phyloP scores from a whole-genome alignment of 2,888 invertebrate species.

The Eupsilia transversa region DNA sequence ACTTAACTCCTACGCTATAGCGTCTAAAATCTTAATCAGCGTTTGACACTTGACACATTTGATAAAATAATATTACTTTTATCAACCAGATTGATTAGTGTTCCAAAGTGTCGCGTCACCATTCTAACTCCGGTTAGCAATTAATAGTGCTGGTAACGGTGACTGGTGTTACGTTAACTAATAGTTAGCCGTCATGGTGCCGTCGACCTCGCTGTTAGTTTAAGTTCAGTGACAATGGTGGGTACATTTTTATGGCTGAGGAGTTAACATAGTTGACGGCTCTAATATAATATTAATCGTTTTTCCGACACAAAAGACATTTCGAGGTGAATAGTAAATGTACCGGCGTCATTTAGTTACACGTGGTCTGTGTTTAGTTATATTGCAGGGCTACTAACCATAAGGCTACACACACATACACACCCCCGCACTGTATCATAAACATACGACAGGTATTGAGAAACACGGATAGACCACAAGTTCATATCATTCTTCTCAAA shows the following conservation, averaged over 20 bases:
- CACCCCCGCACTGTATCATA: no score
- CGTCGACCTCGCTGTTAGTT: slow-evolving; percentile 46
- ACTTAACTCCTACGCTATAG: slow-evolving; percentile 31
- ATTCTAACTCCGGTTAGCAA: slow-evolving; percentile 47
- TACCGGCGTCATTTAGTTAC: slow-evolving; percentile 9
- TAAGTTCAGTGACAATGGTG: slow-evolving; percentile 35
- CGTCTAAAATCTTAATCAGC: slow-evolving; percentile 44
- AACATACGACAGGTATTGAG: background rate
- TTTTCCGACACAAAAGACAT: slow-evolving; percentile 12
- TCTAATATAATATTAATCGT: slow-evolving; percentile 45
- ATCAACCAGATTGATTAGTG: slow-evolving; percentile 62
- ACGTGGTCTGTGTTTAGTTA: background rate
- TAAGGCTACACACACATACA: no score
- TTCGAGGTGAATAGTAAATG: slow-evolving; percentile 23
- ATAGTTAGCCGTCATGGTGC: slow-evolving; percentile 61
- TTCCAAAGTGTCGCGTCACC: slow-evolving; percentile 56
- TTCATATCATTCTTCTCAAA: slow-evolving; percentile 6
- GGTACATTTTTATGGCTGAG: slow-evolving; percentile 27
- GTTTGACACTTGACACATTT: slow-evolving; percentile 55
- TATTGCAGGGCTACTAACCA: background rate
- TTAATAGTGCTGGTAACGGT: slow-evolving; percentile 61
- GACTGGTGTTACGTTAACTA: slow-evolving; percentile 60
- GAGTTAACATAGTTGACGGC: slow-evolving; percentile 14
- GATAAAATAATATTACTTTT: slow-evolving; percentile 60
- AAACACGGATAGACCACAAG: background rate